Conservation (phyloP, 2,113 vertebrate genomes). For the Pomatorhinus ruficollis region DNA sequence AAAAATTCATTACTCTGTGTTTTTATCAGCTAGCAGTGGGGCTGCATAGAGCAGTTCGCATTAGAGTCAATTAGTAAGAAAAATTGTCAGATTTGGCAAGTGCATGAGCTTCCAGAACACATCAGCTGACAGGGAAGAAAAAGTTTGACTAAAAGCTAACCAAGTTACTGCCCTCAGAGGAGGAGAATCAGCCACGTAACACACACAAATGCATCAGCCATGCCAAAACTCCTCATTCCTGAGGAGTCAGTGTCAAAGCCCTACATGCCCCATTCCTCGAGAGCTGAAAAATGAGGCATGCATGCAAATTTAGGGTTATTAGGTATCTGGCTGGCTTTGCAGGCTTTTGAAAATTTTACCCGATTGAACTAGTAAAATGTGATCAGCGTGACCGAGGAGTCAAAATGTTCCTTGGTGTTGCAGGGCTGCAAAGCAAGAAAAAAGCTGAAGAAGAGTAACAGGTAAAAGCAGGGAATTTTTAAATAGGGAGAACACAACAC, state of each 20-base stretch:
- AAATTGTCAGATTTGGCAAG: constrained; percentile 50
- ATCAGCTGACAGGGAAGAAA: neutral
- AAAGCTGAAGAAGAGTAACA: neutral
- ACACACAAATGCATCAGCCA: neutral
- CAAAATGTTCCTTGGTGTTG: neutral
- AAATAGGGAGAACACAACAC: neutral
- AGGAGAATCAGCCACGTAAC: neutral
- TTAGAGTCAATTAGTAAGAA: constrained; percentile 69
- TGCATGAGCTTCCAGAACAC: constrained; percentile 2
- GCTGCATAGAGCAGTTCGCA: constrained; percentile 7
- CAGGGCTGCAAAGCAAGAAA: neutral
- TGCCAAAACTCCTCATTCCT: neutral
- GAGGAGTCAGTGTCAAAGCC: neutral
- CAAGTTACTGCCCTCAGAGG: constrained; percentile 26
- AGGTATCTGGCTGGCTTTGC: neutral
- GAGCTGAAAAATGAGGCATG: neutral
- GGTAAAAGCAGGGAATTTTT: neutral
- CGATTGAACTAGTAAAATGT: neutral
- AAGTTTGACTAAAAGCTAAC: constrained; percentile 12
- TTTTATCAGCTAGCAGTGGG: constrained; percentile 15
- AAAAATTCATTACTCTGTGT: constrained; percentile 50
- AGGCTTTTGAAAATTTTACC: neutral
- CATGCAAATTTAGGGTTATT: neutral
- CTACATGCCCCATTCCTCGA: neutral
- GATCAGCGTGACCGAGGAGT: neutral